Conservation (phyloP, 2,797 vertebrate species). For the Champsocephalus gunnari region DNA sequence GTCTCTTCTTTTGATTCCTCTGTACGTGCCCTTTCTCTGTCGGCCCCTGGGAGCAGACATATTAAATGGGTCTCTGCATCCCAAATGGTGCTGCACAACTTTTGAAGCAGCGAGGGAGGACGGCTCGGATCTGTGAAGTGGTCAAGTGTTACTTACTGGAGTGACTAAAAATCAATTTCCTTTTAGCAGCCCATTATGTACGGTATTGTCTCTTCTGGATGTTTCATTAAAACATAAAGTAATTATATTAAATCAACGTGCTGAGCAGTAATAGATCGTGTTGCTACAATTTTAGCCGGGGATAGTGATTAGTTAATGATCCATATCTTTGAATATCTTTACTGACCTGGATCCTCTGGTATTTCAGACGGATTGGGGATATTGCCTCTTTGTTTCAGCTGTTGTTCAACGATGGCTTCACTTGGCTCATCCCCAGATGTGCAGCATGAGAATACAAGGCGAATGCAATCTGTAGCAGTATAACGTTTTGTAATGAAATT, state of each 20-base stretch:
- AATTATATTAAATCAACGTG: not conserved
- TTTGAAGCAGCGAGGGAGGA: conserved; percentile 2
- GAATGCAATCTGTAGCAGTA: conserved; percentile 31
- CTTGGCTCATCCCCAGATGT: conserved; percentile 23
- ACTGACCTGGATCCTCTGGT: not conserved
- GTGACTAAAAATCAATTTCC: not conserved
- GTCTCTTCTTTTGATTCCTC: conserved; percentile 45
- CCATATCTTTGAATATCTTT: conserved; percentile 2
- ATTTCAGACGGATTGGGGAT: conserved; percentile 11
- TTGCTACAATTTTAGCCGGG: not conserved
- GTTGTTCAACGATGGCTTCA: conserved; percentile 18
- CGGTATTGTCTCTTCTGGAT: not conserved
- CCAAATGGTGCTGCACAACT: conserved; percentile 17
- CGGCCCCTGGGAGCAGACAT: conserved; percentile 36
- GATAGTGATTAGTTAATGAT: conserved; percentile 26
- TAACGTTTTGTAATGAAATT: conserved; percentile 45
- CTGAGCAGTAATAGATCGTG: conserved; percentile 10
- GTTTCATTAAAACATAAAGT: not conserved
- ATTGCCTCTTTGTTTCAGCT: not conserved
- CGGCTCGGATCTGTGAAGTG: not conserved
- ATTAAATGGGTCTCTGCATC: conserved; percentile 56
- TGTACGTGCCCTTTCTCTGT: conserved; percentile 27
- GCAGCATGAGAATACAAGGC: not conserved
- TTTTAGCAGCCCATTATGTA: not conserved
- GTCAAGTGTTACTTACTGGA: conserved; percentile 13